A percentile compares a stretch with the other conserved stretches of the same genome.
These are phyloP conservation scores for Garrulus glandarius DNA, from an alignment of 2,797 vertebrate species.

Conservation along the genomic window DNA sequence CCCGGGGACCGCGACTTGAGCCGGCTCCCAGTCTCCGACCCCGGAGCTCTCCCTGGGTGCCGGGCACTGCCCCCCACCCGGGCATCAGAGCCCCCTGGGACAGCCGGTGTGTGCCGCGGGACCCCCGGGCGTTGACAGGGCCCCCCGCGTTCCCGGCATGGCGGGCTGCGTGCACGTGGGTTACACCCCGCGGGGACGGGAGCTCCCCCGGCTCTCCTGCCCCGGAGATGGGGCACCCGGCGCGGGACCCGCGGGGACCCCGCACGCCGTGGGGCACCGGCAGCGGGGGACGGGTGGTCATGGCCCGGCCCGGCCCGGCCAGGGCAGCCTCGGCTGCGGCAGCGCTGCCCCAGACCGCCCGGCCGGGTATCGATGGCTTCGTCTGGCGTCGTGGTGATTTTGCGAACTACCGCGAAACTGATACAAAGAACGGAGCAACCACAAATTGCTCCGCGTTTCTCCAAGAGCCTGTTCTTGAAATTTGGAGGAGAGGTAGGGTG, in stretches of 20 bases:
- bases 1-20: not conserved
- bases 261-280: not conserved
- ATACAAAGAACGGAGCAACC: slow-evolving; percentile 14
- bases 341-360: not conserved
- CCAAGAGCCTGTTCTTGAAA: slow-evolving; percentile 35
- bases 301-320: not conserved
- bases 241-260: not conserved
- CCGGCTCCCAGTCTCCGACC: not conserved
- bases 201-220: not conserved
- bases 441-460: not conserved
- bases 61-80: not conserved
- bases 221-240: not conserved
- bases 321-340: not conserved
- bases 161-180: not conserved
- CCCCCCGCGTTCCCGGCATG: not conserved
- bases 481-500: slow-evolving; percentile 24
- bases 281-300: rapidly evolving
- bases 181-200: not conserved
- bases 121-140: not conserved
- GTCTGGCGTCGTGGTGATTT: not conserved
- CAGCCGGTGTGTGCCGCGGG: no score
- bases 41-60: not conserved
- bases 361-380: not conserved
- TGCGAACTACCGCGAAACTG: not conserved
- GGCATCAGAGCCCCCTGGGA: not conserved